A percentile compares a stretch with the other conserved stretches of the same genome.
Conservation (phyloP, 2,797 vertebrate genomes). For the Capromys pilorides region DNA sequence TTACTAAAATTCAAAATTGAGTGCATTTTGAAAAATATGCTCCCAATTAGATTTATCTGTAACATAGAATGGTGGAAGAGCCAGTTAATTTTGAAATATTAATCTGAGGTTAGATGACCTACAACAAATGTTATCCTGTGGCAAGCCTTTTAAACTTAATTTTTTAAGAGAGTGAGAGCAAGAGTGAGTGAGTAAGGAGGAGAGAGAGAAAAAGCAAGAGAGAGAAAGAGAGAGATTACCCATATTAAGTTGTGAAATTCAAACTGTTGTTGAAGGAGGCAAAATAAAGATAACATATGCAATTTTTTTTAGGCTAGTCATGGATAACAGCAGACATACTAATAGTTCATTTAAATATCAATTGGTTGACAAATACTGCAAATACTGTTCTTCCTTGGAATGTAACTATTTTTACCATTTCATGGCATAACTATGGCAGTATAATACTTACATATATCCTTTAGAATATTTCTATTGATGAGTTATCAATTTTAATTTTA, state of each 20-base stretch:
- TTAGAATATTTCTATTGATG: background rate
- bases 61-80: background rate
- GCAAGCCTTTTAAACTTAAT: background rate
- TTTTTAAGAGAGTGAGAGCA: background rate
- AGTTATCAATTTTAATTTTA: too few relatives aligned
- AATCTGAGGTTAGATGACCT: background rate
- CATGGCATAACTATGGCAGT: background rate
- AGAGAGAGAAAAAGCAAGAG: background rate
- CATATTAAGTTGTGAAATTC: background rate
- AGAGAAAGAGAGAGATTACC: background rate
- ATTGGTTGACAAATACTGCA: background rate
- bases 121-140: background rate
- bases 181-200: background rate
- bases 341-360: background rate
- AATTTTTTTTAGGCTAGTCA: background rate
- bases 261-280: background rate
- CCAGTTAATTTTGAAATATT: background rate
- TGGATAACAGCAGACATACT: background rate
- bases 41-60: background rate
- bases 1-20: slow-evolving; percentile 12
- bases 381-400: background rate
- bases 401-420: background rate
- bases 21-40: background rate
- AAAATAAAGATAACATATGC: background rate
- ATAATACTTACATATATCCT: background rate